These are phyloP conservation scores for Somateria mollissima DNA, from an alignment of 2,797 vertebrate species.

Conservation along the genomic window DNA sequence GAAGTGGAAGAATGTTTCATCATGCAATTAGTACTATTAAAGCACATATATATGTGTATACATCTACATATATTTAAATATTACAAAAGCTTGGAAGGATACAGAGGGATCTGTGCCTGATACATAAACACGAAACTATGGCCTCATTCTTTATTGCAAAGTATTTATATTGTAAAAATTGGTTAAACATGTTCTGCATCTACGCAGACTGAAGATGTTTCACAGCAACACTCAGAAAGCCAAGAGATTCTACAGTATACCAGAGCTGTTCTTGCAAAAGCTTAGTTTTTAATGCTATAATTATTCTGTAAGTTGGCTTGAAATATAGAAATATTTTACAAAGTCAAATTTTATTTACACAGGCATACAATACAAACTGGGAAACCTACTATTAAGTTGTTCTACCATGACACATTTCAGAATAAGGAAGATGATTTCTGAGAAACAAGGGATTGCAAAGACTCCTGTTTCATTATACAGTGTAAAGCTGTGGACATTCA, in stretches of 20 bases:
- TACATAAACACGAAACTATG: not conserved
- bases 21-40: slow-evolving; percentile 20
- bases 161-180: slow-evolving; percentile 35
- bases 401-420: not conserved
- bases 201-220: not conserved
- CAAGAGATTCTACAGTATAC: not conserved
- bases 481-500: not conserved
- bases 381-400: not conserved
- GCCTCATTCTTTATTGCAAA: not conserved
- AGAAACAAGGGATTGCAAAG: not conserved
- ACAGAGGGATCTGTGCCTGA: not conserved
- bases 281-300: not conserved
- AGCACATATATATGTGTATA: not conserved
- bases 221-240: not conserved
- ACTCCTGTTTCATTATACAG: not conserved
- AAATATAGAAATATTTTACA: not conserved
- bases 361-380: not conserved
- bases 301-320: not conserved
- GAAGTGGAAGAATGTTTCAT: slow-evolving; percentile 3
- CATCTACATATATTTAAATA: not conserved
- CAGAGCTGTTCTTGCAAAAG: not conserved
- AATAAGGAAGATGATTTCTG: not conserved
- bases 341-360: slow-evolving; percentile 2
- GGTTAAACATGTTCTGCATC: not conserved
- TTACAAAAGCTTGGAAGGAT: not conserved